Base-by-base conservation (phyloP, 1,140 invertebrate species). In the Copidosoma floridanum region DNA sequence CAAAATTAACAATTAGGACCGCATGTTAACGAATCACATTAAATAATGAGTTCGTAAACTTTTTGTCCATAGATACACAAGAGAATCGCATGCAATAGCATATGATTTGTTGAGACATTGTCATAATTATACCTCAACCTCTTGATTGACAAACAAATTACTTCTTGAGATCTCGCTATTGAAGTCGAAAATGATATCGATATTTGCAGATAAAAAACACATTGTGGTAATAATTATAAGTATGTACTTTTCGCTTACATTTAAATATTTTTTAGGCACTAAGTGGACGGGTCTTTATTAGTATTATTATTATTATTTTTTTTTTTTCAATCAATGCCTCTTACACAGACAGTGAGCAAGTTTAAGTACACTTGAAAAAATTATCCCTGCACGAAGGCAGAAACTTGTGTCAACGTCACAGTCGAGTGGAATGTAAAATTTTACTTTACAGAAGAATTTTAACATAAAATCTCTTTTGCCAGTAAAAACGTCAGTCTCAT, bases 251-350 rank as follows among this genome's bases (percentile, higher is more conserved):
- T n/a, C n/a, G n/a, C n/a, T n/a, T n/a, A n/a, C n/a, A n/a, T n/a
- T n/a, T n/a, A n/a, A n/a, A n/a, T n/a, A n/a, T n/a, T 68, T 52
- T 48, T 56, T 75, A 76, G 74, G 74, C 74, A 75, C 72, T 73
- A 76, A 70, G 69, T 74, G 74, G 74, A 76, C 74, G 74, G 74
- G 69, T 68, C 52, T 64, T 61, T 70, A n/a, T n/a, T n/a, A n/a
- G n/a, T n/a, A n/a, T n/a, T n/a, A n/a, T n/a, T n/a, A n/a, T n/a
- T n/a, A n/a, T 72, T 32, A 61, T 67, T 29, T 67, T 41, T 65
- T 51, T 65, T 8, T 58, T 16, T 67, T 60, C 52, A 66, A 62
- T n/a, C n/a, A n/a, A n/a, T n/a, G n/a, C n/a, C n/a, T n/a, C n/a
- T n/a, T 68, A 65, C 71, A 75, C 72, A 70, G 66, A 70, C 71